Conservation (phyloP, 2,113 vertebrate species). For the Cygnus buccinator region DNA sequence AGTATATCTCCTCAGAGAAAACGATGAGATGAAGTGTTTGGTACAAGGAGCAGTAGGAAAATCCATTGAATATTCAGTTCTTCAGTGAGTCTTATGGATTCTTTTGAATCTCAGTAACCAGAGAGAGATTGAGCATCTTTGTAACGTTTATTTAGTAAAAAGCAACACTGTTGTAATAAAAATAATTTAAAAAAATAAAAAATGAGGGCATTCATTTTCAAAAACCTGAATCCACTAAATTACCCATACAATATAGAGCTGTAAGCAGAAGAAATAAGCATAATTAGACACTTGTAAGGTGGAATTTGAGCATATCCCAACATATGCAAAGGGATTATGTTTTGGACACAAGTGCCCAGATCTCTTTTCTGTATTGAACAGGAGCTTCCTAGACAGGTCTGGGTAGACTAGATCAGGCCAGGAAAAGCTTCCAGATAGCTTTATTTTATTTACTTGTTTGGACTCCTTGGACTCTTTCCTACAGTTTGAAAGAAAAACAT, state of each 20-base stretch:
- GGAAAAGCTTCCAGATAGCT: neutral
- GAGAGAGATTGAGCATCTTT: neutral
- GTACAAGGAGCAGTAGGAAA: neutral
- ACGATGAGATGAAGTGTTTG: neutral
- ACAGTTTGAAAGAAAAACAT: neutral
- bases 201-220: neutral
- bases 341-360: neutral
- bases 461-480: neutral
- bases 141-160: neutral
- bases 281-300: neutral
- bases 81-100: neutral
- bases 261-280: neutral
- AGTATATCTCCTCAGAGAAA: slow-evolving; percentile 6
- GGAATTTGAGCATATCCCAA: neutral
- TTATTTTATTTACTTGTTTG: neutral
- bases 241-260: neutral
- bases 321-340: neutral
- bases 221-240: neutral
- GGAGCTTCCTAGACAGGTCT: neutral
- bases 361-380: neutral
- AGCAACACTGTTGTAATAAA: neutral
- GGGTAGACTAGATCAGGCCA: neutral
- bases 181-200: neutral
- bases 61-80: neutral
- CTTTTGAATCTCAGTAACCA: neutral